A percentile compares a stretch with the other conserved stretches of the same genome.
phyloP scores from a whole-genome alignment of 1,140 invertebrate genomes.

The Halotydeus destructor region DNA sequence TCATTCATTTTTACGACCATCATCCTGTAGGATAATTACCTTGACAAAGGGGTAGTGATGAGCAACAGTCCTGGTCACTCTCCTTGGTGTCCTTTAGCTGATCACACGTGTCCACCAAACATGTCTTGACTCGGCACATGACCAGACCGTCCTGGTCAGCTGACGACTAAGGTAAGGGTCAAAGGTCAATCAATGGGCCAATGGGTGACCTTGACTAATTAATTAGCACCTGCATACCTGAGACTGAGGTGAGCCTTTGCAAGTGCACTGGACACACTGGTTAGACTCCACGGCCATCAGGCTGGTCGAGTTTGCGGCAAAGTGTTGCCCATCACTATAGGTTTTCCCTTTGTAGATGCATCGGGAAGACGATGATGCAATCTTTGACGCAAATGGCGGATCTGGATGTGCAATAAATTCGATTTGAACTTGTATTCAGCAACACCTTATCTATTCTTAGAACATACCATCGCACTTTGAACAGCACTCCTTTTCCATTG shows the following conservation, averaged over 20 bases:
- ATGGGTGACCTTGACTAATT: not conserved
- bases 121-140: conserved; percentile 11
- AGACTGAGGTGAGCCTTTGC: conserved; percentile 13
- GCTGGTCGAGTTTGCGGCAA: conserved; percentile 19
- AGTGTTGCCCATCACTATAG: conserved; percentile 18
- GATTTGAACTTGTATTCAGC: not conserved
- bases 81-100: not conserved
- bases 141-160: conserved; percentile 13
- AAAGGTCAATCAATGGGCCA: not conserved
- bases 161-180: too few species aligned
- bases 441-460: not conserved
- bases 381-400: not conserved
- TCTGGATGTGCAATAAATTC: not conserved
- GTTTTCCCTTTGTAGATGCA: conserved; percentile 20
- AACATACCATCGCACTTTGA: not conserved
- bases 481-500: not conserved
- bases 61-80: conserved; percentile 9
- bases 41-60: conserved; percentile 7
- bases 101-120: conserved; percentile 4
- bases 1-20: not conserved
- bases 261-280: conserved; percentile 20
- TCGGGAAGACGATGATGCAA: conserved; percentile 1
- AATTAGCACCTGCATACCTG: not conserved
- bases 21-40: conserved; percentile 1
- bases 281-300: conserved; percentile 16